A percentile compares a stretch with the other conserved stretches of the same genome.
Conservation (phyloP, 2,797 vertebrate species). For the Ispidina lecontei region DNA sequence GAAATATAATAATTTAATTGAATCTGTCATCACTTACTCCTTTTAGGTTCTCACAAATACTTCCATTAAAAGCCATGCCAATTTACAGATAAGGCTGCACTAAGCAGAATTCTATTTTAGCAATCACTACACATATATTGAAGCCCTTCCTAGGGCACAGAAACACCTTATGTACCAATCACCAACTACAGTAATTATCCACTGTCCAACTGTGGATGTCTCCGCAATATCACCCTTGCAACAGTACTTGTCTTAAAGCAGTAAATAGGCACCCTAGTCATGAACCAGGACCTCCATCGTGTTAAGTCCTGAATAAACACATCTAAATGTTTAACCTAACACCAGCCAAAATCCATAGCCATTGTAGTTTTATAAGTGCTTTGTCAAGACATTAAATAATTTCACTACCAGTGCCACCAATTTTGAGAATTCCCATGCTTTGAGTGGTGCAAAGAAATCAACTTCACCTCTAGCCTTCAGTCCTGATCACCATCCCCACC, state of each 20-base stretch:
- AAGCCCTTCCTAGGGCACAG: not conserved
- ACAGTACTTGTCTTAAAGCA: not conserved
- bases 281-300: not conserved
- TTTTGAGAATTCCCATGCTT: not conserved
- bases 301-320: not conserved
- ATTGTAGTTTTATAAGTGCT: not conserved
- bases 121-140: not conserved
- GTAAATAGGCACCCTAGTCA: not conserved
- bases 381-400: not conserved
- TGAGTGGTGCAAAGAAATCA: not conserved
- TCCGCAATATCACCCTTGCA: not conserved
- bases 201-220: not conserved
- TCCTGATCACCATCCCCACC: not conserved
- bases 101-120: not conserved
- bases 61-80: not conserved
- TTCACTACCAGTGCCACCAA: not conserved
- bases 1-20: slow-evolving; percentile 63
- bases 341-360: not conserved
- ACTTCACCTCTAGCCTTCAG: not conserved
- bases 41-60: not conserved
- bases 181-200: not conserved
- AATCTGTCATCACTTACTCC: slow-evolving; percentile 10
- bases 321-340: not conserved
- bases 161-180: not conserved
- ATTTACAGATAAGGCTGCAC: not conserved